Conservation (phyloP, 1,140 invertebrate genomes). For the Dendroctonus ponderosae region DNA sequence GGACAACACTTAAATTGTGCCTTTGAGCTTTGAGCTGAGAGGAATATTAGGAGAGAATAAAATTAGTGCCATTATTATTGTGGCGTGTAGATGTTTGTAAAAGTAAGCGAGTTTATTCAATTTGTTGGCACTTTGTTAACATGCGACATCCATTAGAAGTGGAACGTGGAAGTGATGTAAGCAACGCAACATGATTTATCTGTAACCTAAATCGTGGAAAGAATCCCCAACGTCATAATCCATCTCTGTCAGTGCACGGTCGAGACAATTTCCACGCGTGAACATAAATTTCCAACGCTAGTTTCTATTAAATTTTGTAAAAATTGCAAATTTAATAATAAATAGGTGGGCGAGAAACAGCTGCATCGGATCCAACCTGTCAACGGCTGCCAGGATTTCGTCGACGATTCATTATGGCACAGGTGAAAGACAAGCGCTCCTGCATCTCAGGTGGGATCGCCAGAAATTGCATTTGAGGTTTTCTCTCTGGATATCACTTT, state of each 20-base stretch:
- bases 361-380: slow-evolving; percentile 16
- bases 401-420: slow-evolving; percentile 27
- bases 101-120: no score
- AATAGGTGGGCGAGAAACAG: slow-evolving; percentile 17
- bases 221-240: not conserved
- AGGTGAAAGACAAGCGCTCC: slow-evolving; percentile 28
- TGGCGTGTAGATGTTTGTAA: no score
- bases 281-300: slow-evolving; percentile 6
- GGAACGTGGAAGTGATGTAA: no score
- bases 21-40: no score
- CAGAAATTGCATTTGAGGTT: slow-evolving; percentile 28
- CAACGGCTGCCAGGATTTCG: slow-evolving; percentile 24
- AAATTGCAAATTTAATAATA: slow-evolving; percentile 34
- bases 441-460: slow-evolving; percentile 27
- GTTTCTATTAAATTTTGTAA: slow-evolving; percentile 28
- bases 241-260: slow-evolving; percentile 3
- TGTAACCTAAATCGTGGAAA: no score
- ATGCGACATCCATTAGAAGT: no score
- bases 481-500: slow-evolving; percentile 20
- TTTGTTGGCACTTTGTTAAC: no score
- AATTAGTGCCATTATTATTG: no score
- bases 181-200: no score
- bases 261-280: slow-evolving; percentile 4
- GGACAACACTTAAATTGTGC: not conserved
- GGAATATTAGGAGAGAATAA: no score